Conservation (phyloP, 2,113 vertebrate species). For the Catagonus wagneri region DNA sequence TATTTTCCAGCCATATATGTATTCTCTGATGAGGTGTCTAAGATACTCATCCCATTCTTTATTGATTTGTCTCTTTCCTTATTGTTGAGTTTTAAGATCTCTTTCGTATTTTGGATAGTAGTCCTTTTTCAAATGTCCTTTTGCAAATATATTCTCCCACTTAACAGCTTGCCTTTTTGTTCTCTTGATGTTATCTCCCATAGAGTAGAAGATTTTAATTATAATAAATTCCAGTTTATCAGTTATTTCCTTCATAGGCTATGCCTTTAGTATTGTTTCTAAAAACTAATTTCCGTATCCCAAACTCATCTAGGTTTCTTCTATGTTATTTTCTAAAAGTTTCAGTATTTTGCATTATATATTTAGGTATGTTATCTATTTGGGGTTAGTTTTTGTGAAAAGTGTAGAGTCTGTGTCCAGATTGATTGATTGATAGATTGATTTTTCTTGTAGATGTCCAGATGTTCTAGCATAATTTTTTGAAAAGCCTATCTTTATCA, state of each 20-base stretch:
- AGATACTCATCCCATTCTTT: neutral
- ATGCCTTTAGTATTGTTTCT: neutral
- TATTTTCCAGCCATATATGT: neutral
- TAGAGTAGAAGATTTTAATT: neutral
- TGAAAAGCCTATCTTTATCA: neutral
- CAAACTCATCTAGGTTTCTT: neutral
- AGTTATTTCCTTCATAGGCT: neutral
- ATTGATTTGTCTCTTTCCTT: neutral
- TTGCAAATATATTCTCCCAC: neutral
- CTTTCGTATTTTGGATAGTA: neutral
- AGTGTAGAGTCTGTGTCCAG: neutral
- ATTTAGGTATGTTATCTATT: neutral
- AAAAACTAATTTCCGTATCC: neutral
- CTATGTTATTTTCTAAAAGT: neutral
- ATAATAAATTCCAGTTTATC: neutral
- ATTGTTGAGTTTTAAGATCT: neutral
- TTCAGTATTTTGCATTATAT: neutral
- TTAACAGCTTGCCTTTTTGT: neutral
- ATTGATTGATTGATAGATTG: neutral
- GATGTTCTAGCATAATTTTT: neutral
- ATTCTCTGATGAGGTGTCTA: neutral
- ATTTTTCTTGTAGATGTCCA: neutral
- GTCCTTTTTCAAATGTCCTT: neutral
- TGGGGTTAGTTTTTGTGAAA: neutral
- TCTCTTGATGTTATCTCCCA: neutral